phyloP scores from a whole-genome alignment of 2,888 invertebrate genomes.

The Micoletzkya japonica region DNA sequence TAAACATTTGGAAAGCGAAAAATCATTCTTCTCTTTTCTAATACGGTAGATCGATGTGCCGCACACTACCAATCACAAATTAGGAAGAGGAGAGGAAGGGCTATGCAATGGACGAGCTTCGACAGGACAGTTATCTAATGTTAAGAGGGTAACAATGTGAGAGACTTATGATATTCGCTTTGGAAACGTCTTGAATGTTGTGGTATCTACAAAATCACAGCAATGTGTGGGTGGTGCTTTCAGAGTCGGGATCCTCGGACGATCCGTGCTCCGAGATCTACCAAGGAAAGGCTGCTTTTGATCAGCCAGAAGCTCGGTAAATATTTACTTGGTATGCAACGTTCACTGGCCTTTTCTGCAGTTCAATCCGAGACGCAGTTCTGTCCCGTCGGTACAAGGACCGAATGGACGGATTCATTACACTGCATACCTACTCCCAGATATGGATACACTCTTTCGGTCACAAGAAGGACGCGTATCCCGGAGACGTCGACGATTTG shows the following conservation, averaged over 20 bases:
- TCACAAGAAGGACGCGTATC: conserved; percentile 59
- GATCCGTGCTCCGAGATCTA: conserved; percentile 63
- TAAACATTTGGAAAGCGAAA: no score
- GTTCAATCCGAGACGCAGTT: conserved; percentile 59
- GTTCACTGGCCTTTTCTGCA: conserved; percentile 19
- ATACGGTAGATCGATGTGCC: no score
- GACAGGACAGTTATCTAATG: no score
- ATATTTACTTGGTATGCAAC: background rate
- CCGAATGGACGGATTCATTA: conserved; percentile 57
- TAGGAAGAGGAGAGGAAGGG: no score
- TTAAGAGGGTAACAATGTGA: no score
- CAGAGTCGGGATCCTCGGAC: conserved; percentile 60
- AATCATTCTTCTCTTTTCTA: no score
- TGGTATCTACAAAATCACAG: no score
- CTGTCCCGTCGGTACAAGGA: conserved; percentile 52
- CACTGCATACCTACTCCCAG: conserved; percentile 62
- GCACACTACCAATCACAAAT: no score
- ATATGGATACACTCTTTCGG: conserved; percentile 57
- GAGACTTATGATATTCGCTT: no score
- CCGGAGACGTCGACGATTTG: conserved; percentile 60
- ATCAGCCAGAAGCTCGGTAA: conserved; percentile 60
- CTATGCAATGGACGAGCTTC: no score
- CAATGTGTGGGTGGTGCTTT: no score
- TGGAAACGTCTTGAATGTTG: no score
- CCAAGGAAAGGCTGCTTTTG: conserved; percentile 59